These are phyloP conservation scores for Hirudo medicinalis DNA, from an alignment of 1,140 invertebrate genomes.

Conservation along the genomic window DNA sequence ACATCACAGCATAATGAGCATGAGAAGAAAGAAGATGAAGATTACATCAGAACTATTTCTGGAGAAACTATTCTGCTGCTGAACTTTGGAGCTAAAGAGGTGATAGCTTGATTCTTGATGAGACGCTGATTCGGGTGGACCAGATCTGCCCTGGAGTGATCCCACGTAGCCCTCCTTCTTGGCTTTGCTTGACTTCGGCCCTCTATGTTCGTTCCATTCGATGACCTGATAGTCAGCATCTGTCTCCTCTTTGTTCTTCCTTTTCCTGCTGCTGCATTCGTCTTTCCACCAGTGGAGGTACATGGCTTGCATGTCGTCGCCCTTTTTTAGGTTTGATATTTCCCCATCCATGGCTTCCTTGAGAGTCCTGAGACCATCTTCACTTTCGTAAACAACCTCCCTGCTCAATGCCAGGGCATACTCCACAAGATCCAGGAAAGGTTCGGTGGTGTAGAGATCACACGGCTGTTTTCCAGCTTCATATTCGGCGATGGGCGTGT, in stretches of 20 bases:
- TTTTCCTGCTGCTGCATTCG: slow-evolving; percentile 11
- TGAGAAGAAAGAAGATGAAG: no score
- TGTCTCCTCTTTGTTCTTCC: slow-evolving; percentile 16
- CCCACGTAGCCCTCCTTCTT: no score
- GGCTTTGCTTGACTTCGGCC: slow-evolving; percentile 54
- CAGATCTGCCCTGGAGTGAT: no score
- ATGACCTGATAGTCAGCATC: slow-evolving; percentile 85
- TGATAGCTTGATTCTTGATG: no score
- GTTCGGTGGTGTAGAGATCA: slow-evolving; percentile 24
- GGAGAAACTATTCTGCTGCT: no score
- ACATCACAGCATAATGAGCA: no score
- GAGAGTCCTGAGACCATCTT: not conserved
- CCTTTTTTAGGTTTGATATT: not conserved
- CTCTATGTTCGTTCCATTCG: slow-evolving; percentile 95
- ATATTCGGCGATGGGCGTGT: slow-evolving; percentile 26
- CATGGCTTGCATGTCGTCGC: slow-evolving; percentile 17
- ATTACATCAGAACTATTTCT: no score
- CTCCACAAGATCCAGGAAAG: slow-evolving; percentile 17
- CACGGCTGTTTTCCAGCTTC: slow-evolving; percentile 24
- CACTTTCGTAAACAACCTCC: not conserved
- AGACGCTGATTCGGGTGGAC: no score
- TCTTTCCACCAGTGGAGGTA: slow-evolving; percentile 22
- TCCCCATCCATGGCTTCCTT: slow-evolving; percentile 13
- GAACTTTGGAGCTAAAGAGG: no score
- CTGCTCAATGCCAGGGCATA: slow-evolving; percentile 20